Evolutionary conservation across 2,888 invertebrate species (phyloP).

Genomic region (Nematopogon swammerdamellus): DNA sequence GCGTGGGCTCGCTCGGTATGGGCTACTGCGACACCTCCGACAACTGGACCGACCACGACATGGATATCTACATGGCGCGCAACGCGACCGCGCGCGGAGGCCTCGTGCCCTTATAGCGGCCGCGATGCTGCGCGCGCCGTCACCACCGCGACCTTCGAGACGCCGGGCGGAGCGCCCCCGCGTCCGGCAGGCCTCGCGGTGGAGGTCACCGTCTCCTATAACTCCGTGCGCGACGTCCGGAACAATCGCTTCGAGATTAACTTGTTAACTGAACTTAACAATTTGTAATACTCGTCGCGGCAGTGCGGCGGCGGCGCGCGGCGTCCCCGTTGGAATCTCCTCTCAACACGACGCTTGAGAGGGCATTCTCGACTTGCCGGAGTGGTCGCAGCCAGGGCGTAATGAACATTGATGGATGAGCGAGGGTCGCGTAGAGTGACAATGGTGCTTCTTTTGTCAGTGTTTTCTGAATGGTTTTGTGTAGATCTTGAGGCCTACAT

Average conservation of each 20-base stretch:
- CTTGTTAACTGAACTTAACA: neutral
- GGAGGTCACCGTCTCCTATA: slow-evolving; percentile 5
- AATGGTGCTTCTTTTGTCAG: too few species aligned
- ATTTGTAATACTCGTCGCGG: too few species aligned
- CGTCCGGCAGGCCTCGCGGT: slow-evolving; percentile 6
- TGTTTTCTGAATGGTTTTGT: too few species aligned
- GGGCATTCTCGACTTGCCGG: neutral
- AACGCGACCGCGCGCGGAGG: slow-evolving; percentile 86
- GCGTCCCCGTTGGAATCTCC: neutral
- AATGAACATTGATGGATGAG: too few species aligned
- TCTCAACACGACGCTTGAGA: neutral
- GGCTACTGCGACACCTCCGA: slow-evolving; percentile 88
- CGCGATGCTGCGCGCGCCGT: slow-evolving; percentile 15
- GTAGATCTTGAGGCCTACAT: too few species aligned
- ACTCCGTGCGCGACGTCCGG: neutral
- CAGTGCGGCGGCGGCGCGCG: too few species aligned
- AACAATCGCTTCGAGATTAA: neutral
- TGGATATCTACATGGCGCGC: slow-evolving; percentile 93
- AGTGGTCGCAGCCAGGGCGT: neutral
- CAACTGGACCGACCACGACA: slow-evolving; percentile 94
- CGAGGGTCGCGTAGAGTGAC: too few species aligned
- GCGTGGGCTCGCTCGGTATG: slow-evolving; percentile 78
- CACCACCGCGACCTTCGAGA: slow-evolving; percentile 19
- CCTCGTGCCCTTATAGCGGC: slow-evolving; percentile 73
- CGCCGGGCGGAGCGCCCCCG: slow-evolving; percentile 8